Evolutionary conservation across 2,113 vertebrate species (phyloP).

Genomic region (Phalacrocorax carbo): DNA sequence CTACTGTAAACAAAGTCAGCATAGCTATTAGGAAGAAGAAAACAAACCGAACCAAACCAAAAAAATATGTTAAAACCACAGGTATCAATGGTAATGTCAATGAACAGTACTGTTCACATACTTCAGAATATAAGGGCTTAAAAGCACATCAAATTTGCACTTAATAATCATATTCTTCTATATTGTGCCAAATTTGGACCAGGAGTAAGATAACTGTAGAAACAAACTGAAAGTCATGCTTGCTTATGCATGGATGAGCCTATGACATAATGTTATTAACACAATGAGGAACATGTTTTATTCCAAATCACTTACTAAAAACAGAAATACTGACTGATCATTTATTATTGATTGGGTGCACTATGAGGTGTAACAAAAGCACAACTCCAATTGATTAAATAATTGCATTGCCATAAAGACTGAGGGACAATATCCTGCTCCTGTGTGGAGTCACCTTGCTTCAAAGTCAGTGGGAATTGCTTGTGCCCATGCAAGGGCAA

Average conservation of each 20-base stretch:
- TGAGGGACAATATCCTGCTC: neutral
- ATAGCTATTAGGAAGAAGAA: neutral
- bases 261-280: neutral
- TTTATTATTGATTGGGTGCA: slow-evolving; percentile 24
- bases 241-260: neutral
- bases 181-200: neutral
- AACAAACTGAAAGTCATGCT: neutral
- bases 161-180: neutral
- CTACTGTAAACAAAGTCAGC: neutral
- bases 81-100: neutral
- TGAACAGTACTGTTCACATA: neutral
- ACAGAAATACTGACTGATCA: neutral
- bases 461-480: slow-evolving; percentile 29
- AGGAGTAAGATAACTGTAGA: neutral
- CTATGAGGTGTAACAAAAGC: neutral
- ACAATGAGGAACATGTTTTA: neutral
- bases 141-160: neutral
- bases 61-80: neutral
- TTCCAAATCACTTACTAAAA: neutral
- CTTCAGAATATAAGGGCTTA: neutral
- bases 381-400: slow-evolving; percentile 46
- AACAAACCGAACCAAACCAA: neutral
- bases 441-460: slow-evolving; percentile 27
- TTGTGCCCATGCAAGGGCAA: neutral
- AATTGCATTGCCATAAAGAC: slow-evolving; percentile 26